Conservation (phyloP, 2,113 vertebrate genomes). For the Ciconia boyciana region DNA sequence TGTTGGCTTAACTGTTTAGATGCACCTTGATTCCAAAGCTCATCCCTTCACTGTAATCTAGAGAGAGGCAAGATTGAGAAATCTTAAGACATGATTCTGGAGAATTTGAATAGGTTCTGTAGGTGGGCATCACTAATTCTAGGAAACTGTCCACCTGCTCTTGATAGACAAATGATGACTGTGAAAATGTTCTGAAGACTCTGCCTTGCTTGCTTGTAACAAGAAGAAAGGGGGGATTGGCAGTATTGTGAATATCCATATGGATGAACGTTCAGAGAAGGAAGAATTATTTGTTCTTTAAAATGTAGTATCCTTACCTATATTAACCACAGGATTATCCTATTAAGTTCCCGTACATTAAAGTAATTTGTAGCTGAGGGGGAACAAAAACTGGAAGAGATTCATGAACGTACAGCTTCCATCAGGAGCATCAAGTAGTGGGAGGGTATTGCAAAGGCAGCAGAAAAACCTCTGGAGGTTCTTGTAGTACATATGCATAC, state of each 20-base stretch:
- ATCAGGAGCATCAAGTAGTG: not conserved
- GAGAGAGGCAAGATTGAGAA: not conserved
- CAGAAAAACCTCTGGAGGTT: not conserved
- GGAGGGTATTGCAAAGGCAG: not conserved
- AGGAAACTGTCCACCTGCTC: not conserved
- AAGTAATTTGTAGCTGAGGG: not conserved
- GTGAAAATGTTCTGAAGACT: not conserved
- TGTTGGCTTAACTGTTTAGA: not conserved
- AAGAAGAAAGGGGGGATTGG: not conserved
- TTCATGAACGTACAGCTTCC: not conserved
- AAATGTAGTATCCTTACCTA: not conserved
- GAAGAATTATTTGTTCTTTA: not conserved
- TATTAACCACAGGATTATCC: not conserved
- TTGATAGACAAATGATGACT: not conserved
- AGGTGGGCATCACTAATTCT: not conserved
- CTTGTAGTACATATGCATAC: not conserved
- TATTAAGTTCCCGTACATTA: not conserved
- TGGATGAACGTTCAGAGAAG: not conserved
- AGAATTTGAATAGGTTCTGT: not conserved
- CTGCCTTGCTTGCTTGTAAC: not conserved
- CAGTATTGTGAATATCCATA: not conserved
- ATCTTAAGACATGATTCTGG: not conserved
- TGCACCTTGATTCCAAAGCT: not conserved
- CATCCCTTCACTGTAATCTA: not conserved
- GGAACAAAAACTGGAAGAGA: not conserved